Base-by-base conservation (phyloP, 2,113 vertebrate species). In the Amblyornis subalaris region DNA sequence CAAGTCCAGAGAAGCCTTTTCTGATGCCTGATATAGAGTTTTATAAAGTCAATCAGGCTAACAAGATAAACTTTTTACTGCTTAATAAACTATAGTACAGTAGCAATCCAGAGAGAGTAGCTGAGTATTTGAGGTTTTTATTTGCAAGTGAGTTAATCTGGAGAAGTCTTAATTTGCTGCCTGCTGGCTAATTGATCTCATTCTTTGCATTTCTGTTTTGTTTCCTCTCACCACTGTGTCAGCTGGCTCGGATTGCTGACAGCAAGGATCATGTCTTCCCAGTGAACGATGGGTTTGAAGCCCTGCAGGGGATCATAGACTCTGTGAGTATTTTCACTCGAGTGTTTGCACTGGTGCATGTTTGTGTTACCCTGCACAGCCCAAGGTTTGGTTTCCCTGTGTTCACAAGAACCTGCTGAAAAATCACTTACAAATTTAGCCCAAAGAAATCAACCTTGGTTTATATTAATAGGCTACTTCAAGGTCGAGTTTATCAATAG, bases 191-290 rank as follows among this genome's bases (percentile, higher is more conserved):
- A 85, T 61, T 78, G 55, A 22, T 80, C 44, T 79, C 23, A 16
- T 83, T 80, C 70, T 95, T 48, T 91, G 69, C 55, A 9, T 92
- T 81, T 94, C 76, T 94, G 6, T 61, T 77, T 54, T 67, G 1
- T 76, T 69, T 61, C 13, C 47, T 69, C 11, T 40, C 22, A 47
- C 83, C 73, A 3, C 90, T 60, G 78, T 64, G 67, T 40, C 96
- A 99, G 99, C 97, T 99, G 98, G 99, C 99, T 50, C 98, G 99
- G 48, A 99, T 99, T n/a, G 99, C 99, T 13, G 99, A 99, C 96
- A 99, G 99, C 90, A 99, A 98, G 92, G 99, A 99, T 45, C 99
- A 99, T 0, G 99, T 99, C 79, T 99, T 99, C 95, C 99, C 99
- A 5, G 99, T 99, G n/a, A 99, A 99, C 20, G 99, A 99, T 13